Percentiles rank a stretch among this genome's conserved stretches.
Evolutionary conservation across 2,797 vertebrate species (phyloP).

Genomic region (Antrozous pallidus): DNA sequence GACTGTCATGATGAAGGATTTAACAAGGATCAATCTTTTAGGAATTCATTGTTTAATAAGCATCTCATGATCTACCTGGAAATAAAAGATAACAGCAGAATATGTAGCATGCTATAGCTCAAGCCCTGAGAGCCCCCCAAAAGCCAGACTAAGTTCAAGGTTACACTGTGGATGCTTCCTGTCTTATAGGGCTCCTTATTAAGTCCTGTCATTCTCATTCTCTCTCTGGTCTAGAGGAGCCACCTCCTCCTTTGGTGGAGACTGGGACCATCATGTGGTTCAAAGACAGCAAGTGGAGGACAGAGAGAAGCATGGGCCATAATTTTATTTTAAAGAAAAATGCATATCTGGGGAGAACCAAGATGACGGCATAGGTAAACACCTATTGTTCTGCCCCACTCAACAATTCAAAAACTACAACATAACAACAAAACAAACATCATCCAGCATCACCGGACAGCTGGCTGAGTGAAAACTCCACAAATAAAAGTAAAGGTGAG

Average conservation of each 20-base stretch:
- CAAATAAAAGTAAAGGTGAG: too few relatives aligned
- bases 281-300: neutral
- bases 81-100: neutral
- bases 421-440: too few relatives aligned
- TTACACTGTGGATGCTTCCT: neutral
- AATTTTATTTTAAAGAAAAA: slow-evolving; percentile 24
- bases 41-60: neutral
- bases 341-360: neutral
- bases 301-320: neutral
- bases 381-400: too few relatives aligned
- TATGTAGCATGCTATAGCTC: neutral
- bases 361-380: too few relatives aligned
- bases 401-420: too few relatives aligned
- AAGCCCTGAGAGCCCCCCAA: neutral
- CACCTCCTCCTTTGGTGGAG: neutral
- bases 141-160: neutral
- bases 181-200: neutral
- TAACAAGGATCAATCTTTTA: neutral
- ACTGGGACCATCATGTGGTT: neutral
- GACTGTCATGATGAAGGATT: neutral
- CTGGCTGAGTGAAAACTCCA: too few relatives aligned
- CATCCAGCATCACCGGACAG: too few relatives aligned
- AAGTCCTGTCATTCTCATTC: neutral
- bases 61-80: neutral
- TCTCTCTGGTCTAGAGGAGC: neutral